Percentiles rank a stretch among this genome's conserved stretches.
Evolutionary conservation across 2,888 invertebrate species (phyloP).

Genomic region (Drosophila incognita): DNA sequence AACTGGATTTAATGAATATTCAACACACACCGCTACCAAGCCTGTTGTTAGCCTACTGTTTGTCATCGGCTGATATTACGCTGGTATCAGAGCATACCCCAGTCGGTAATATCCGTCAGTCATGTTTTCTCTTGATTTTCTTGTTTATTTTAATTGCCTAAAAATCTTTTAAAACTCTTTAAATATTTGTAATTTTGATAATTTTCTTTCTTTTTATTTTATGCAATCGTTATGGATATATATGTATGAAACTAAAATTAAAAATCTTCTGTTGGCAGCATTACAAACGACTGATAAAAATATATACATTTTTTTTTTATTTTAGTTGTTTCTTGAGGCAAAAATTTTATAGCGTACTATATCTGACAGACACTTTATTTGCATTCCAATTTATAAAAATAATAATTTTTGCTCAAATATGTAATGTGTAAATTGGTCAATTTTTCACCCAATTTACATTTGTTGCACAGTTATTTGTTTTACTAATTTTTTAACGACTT

Average conservation of each 20-base stretch:
- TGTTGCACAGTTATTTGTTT: not conserved
- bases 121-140: not conserved
- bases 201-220: not conserved
- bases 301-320: not conserved
- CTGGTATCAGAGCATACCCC: not conserved
- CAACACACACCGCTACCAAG: not conserved
- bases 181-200: too few relatives aligned
- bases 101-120: not conserved
- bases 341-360: not conserved
- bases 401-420: not conserved
- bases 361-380: not conserved
- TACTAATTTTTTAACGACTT: not conserved
- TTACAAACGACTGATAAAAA: not conserved
- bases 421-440: not conserved
- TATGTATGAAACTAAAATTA: not conserved
- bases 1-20: not conserved
- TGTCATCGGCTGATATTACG: not conserved
- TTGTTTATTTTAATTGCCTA: not conserved
- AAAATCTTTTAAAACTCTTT: not conserved
- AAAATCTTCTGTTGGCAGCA: not conserved
- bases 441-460: not conserved
- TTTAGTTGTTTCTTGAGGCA: not conserved
- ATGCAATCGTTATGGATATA: not conserved
- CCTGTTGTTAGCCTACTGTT: not conserved
- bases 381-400: not conserved